Conservation (phyloP, 2,888 invertebrate genomes). For the Torymus texanus region DNA sequence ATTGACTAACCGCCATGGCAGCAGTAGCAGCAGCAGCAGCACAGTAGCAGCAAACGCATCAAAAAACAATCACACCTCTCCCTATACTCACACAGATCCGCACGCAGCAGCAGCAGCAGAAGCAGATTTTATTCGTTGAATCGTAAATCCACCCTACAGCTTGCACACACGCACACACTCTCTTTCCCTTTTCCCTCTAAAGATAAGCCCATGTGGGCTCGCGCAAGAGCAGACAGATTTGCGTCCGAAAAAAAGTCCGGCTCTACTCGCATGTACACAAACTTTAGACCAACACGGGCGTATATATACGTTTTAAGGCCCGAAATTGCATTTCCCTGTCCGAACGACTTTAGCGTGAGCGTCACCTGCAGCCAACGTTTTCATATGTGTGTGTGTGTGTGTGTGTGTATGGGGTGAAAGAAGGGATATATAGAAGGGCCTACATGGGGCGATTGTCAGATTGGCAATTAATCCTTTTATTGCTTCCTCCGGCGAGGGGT, state of each 20-base stretch:
- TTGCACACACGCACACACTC: no score
- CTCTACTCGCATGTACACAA: not conserved
- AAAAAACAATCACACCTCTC: not conserved
- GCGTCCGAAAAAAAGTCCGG: slow-evolving; percentile 13
- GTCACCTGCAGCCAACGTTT: not conserved
- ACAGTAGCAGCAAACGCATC: not conserved
- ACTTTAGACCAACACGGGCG: not conserved
- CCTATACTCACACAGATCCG: no score
- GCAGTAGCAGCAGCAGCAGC: no score
- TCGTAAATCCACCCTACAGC: slow-evolving; percentile 6
- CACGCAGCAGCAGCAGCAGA: no score
- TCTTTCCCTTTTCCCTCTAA: not conserved
- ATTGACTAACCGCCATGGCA: not conserved
- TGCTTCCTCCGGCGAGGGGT: slow-evolving; percentile 4
- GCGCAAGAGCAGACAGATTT: not conserved
- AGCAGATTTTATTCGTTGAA: slow-evolving; percentile 6
- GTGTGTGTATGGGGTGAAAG: not conserved
- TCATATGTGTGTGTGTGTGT: not conserved
- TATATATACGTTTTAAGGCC: slow-evolving; percentile 2
- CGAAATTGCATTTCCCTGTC: slow-evolving; percentile 28
- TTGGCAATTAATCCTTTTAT: slow-evolving; percentile 43
- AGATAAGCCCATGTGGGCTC: slow-evolving; percentile 8
- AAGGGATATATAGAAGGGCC: not conserved
- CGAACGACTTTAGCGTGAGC: not conserved
- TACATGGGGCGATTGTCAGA: not conserved